Evolutionary conservation across 2,113 vertebrate species (phyloP), one percentile per base, ranked within the genome.

Genomic region (Orthonyx spaldingii): DNA sequence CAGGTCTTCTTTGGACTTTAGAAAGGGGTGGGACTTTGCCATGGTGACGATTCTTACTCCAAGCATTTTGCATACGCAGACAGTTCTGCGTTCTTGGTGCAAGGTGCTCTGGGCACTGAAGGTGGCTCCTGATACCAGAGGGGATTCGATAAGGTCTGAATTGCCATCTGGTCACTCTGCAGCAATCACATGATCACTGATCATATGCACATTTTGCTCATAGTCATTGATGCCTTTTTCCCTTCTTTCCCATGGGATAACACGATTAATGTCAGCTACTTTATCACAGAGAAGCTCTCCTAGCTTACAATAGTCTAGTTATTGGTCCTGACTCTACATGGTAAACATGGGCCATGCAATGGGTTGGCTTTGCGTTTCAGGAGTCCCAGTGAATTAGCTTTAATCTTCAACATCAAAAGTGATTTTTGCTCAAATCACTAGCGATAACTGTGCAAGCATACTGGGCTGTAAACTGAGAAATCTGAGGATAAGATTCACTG

Each of bases 261-360:
- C 30, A 85, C 10, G 16, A 72, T 15, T 76, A 61, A 74, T 19
- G 16, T 20, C n/a, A 85, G 53, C 4, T 76, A 12, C 39, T 83
- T 87, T 60, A 65, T 47, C 39, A 52, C 1, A 23, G 26, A 71
- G 75, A 68, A 79, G 37, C 3, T 60, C 15, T 71, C 26, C 39
- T 17, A 60, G 32, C 22, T 83, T 57, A 41, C 0, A 10, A 19
- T 2, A 41, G 18, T 61, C 20, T 28, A 46, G 32, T 53, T 87
- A 74, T 18, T 88, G 16, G 16, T 59, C 26, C 42, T 70, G 74
- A 59, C 50, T 53, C 49, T 18, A 72, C 4, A 8, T 7, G 26
- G 7, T 10, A 78, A 57, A 14, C 0, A 1, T 47, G n/a, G 32
- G 33, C 37, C 65, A 52, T 0, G 2, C 21, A 79, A 30, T 13